Evolutionary conservation across 2,797 vertebrate species (phyloP), one percentile per base, ranked within the genome.

Genomic region (Notamacropus eugenii): DNA sequence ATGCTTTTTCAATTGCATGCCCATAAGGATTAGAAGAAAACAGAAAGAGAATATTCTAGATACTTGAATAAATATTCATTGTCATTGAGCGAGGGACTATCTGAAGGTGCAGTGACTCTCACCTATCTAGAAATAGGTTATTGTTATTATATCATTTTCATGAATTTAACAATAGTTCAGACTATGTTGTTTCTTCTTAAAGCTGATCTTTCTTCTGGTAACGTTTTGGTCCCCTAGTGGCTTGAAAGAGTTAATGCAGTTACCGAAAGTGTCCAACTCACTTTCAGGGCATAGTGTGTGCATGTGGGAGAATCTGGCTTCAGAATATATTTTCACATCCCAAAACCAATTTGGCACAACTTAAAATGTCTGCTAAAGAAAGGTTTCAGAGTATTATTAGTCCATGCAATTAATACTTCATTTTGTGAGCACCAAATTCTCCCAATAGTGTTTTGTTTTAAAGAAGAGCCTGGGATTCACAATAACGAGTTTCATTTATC

Each of bases 371-470:
- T 97, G 96, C 95, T 98, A 97, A 96, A 97, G 98, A 98, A 97
- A 98, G 97, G 97, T 98, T 97, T 98, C 98, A 97, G 98, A 94
- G 97, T 98, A 98, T 98, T 98, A 97, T 97, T 98, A 98, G 98
- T 97, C 97, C 98, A 96, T 93, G 97, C 98, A 98, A 98, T 98
- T 98, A 98, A 98, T 98, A 98, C 98, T 98, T 98, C 96, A 96
- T 98, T 98, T 97, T 96, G 96, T 98, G 97, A 98, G 91, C 97
- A 96, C 97, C 97, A 98, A 98, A 98, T 98, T 98, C 93, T 97
- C 98, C 97, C 98, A 98, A 56, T 96, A 96, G 62, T 98, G 97
- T 97, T 97, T 95, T 98, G 98, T 98, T 98, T 98, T 97, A 98
- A 98, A 98, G 97, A 98, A 97, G 96, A 98, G 97, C 94, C 93